phyloP scores from a whole-genome alignment of 2,113 vertebrate genomes.

The Scomber japonicus region DNA sequence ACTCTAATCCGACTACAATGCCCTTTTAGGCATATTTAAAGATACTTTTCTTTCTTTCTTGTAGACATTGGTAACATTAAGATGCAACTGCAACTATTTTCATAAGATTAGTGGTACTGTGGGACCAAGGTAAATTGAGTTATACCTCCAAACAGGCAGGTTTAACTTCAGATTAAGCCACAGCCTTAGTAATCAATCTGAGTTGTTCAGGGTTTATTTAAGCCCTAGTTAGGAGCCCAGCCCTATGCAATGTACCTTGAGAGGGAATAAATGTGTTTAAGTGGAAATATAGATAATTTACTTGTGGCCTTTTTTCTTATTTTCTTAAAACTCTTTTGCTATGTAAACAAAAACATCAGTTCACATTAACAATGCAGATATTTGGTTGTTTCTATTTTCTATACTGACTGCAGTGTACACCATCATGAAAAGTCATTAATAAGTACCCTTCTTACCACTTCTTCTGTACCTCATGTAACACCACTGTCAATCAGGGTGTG shows the following conservation, averaged over 20 bases:
- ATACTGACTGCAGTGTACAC: neutral
- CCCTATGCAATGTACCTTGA: too few relatives aligned
- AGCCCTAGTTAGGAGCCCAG: too few relatives aligned
- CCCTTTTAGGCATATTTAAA: neutral
- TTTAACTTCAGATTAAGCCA: neutral
- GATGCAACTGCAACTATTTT: neutral
- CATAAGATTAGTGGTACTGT: neutral
- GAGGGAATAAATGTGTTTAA: neutral
- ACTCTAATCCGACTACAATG: neutral
- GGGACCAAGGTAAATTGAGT: neutral
- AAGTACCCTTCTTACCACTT: neutral
- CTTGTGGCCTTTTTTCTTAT: too few relatives aligned
- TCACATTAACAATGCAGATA: neutral
- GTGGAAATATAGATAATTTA: neutral
- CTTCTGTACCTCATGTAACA: neutral
- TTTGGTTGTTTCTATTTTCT: too few relatives aligned
- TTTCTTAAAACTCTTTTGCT: too few relatives aligned
- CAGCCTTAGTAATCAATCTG: neutral
- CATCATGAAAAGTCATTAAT: neutral
- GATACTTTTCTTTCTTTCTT: neutral
- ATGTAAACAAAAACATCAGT: neutral
- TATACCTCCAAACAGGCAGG: neutral
- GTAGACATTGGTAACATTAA: neutral
- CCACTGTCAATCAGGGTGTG: constrained; percentile 45
- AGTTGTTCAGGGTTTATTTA: too few relatives aligned